phyloP scores from a whole-genome alignment of 2,113 vertebrate genomes.

The Labrus mixtus region DNA sequence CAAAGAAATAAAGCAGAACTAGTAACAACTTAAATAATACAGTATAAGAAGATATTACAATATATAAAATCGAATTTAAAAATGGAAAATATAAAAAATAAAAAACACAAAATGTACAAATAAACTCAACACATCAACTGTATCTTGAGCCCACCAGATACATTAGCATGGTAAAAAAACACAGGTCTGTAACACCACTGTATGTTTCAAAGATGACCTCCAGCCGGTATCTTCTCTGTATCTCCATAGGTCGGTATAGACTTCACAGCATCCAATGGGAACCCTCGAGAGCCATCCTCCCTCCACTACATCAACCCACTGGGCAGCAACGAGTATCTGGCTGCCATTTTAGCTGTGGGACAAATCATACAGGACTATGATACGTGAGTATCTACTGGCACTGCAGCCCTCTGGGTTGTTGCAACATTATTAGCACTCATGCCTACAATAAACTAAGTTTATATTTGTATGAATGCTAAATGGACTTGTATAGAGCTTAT shows the following conservation, averaged over 20 bases:
- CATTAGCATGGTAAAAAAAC: background rate
- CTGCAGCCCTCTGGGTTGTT: background rate
- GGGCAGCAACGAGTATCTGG: conserved; percentile 96
- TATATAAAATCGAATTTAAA: no score
- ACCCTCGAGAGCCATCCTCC: conserved; percentile 93
- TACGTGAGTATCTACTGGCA: conserved; percentile 84
- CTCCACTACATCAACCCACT: conserved; percentile 97
- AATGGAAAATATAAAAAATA: no score
- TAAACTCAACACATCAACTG: no score
- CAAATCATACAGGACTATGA: conserved; percentile 99
- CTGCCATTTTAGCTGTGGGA: conserved; percentile 96
- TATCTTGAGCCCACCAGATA: no score
- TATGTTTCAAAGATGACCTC: background rate
- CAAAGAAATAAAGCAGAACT: no score
- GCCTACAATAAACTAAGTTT: background rate
- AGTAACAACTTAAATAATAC: no score
- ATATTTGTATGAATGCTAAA: background rate
- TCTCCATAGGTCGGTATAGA: conserved; percentile 93
- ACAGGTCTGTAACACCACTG: background rate
- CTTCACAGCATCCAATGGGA: conserved; percentile 98
- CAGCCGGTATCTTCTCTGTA: background rate
- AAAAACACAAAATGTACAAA: no score
- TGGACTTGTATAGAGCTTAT: no score
- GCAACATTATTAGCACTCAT: background rate
- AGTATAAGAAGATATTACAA: no score